A percentile compares a stretch with the other conserved stretches of the same genome.
These are phyloP conservation scores for Perdita meconis DNA, from an alignment of 2,888 invertebrate genomes.

Conservation along the genomic window DNA sequence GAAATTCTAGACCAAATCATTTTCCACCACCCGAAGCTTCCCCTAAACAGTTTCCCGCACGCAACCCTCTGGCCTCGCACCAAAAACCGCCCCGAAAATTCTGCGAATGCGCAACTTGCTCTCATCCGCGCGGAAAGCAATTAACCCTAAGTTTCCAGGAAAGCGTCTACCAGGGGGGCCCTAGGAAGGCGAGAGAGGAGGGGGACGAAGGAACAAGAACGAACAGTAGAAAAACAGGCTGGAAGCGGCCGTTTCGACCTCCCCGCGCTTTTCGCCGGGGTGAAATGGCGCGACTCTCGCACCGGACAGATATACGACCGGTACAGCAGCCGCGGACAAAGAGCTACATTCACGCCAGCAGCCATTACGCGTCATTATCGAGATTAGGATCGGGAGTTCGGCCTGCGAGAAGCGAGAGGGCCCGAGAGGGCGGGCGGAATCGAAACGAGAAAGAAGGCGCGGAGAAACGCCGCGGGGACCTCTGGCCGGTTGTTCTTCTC, in stretches of 20 bases:
- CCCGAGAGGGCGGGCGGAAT: conserved; percentile 36
- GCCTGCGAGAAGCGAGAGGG: conserved; percentile 24
- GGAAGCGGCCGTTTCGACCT: conserved; percentile 70
- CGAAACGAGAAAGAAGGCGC: conserved; percentile 39
- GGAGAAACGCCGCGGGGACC: conserved; percentile 60
- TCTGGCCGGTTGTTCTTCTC: conserved; percentile 57
- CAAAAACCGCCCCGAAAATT: conserved; percentile 13
- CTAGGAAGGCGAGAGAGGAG: neutral
- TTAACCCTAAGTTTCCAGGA: conserved; percentile 56
- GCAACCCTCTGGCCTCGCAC: neutral
- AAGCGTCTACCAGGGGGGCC: conserved; percentile 25
- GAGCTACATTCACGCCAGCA: conserved; percentile 83
- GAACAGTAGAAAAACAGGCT: conserved; percentile 62
- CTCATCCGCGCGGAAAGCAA: conserved; percentile 36
- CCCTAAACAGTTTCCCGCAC: too few relatives aligned
- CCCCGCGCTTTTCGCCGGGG: conserved; percentile 74
- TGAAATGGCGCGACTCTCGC: conserved; percentile 78
- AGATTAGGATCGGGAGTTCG: conserved; percentile 83
- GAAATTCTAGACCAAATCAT: too few relatives aligned
- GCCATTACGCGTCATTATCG: conserved; percentile 84
- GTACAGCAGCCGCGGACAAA: conserved; percentile 79
- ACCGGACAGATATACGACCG: conserved; percentile 75
- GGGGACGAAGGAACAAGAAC: conserved; percentile 14
- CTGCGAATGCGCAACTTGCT: neutral
- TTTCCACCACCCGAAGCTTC: too few relatives aligned